Evolutionary conservation across 2,888 invertebrate genomes (phyloP).

Genomic region (Cryptocheilus praepositus): DNA sequence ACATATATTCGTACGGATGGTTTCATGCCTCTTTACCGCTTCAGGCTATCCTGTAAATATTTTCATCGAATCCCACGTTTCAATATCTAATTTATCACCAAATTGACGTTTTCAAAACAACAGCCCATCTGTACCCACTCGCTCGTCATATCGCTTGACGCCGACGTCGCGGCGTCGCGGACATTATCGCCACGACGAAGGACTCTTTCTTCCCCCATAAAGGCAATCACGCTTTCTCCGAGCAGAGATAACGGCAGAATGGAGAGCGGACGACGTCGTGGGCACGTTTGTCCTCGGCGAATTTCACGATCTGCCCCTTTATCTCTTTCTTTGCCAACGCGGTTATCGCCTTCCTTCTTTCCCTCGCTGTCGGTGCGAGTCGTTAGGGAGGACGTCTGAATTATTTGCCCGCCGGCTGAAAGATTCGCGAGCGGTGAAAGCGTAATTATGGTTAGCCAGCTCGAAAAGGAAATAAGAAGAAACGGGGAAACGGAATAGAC

Average conservation of each 20-base stretch:
- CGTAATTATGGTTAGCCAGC: too few species aligned
- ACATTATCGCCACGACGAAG: conserved; percentile 74
- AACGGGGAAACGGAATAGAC: too few species aligned
- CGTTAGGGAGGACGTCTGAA: conserved; percentile 8
- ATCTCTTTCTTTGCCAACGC: background rate
- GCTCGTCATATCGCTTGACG: too few species aligned
- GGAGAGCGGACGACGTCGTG: conserved; percentile 59
- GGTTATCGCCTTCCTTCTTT: background rate
- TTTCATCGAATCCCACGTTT: too few species aligned
- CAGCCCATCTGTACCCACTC: too few species aligned
- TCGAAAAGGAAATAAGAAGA: too few species aligned
- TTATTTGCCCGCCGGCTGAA: conserved; percentile 14
- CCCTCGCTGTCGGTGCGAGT: conserved; percentile 8
- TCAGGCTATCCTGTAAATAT: too few species aligned
- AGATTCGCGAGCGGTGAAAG: conserved; percentile 5
- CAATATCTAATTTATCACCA: too few species aligned
- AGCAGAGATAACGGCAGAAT: conserved; percentile 72
- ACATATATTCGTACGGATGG: too few species aligned
- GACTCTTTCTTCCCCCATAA: conserved; percentile 75
- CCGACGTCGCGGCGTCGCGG: conserved; percentile 53
- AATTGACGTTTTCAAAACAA: too few species aligned
- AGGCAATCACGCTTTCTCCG: conserved; percentile 75
- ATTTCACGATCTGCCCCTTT: conserved; percentile 4
- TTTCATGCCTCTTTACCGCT: too few species aligned
- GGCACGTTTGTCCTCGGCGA: background rate